Conservation (phyloP, 1,140 invertebrate species). For the Coboldia fuscipes region DNA sequence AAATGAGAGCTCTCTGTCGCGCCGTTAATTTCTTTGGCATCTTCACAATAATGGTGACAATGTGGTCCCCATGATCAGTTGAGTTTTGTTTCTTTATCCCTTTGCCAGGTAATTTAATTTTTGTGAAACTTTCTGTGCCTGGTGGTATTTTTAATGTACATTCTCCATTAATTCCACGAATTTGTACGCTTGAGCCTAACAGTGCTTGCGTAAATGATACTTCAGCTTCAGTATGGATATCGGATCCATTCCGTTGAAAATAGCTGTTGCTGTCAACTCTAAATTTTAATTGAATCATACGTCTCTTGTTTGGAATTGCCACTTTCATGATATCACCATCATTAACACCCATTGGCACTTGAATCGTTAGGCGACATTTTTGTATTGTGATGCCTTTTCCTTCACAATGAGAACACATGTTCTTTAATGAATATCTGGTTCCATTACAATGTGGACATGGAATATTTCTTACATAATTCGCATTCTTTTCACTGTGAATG, state of each 20-base stretch:
- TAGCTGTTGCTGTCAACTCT: constrained; percentile 11
- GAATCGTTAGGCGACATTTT: constrained; percentile 9
- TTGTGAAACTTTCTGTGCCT: constrained; percentile 14
- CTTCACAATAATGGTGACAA: constrained; percentile 12
- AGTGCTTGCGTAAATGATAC: constrained; percentile 13
- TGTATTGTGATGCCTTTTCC: constrained; percentile 11
- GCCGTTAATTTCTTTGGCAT: constrained; percentile 13
- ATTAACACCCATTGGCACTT: constrained; percentile 12
- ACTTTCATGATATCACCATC: constrained; percentile 12
- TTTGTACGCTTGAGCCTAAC: constrained; percentile 11
- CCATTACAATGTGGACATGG: constrained; percentile 15
- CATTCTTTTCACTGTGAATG: background rate
- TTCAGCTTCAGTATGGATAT: constrained; percentile 12
- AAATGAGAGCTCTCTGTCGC: constrained; percentile 15
- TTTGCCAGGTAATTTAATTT: constrained; percentile 10
- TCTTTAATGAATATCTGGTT: constrained; percentile 10
- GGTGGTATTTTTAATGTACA: constrained; percentile 12
- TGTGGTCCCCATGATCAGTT: constrained; percentile 11
- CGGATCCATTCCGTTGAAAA: constrained; percentile 13
- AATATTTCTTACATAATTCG: background rate
- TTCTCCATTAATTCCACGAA: constrained; percentile 13
- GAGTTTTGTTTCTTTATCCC: constrained; percentile 10
- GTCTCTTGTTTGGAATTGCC: constrained; percentile 12
- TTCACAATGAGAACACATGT: constrained; percentile 13
- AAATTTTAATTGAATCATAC: constrained; percentile 10